Evolutionary conservation across 64 coral and sea anemone genomes (phyloP), one percentile per base, ranked within the genome.

Genomic region (Stichodactyla mertensii): DNA sequence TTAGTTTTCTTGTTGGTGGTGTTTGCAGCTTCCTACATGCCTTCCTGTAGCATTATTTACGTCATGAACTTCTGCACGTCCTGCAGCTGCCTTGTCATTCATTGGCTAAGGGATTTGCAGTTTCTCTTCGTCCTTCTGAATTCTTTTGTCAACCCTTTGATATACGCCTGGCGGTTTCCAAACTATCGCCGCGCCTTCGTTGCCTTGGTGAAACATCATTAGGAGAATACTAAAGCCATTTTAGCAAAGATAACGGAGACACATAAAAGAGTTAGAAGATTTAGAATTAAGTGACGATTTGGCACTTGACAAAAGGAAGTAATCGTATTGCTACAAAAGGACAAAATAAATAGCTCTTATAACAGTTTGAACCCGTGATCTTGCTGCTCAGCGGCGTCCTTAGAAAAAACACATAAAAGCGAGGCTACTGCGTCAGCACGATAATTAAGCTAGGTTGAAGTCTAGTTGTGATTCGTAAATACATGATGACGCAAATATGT

Each of bases 1-100:
- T 98, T 98, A 71, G 55, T 93, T 27, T 28, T 98, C 15, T 87
- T 98, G 78, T 57, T 98, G 3, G 4, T 91, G 6, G 85, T 79
- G 12, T 78, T 94, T 55, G 82, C 94, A 16, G 16, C 52, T 20
- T 98, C 89, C 64, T 98, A 92, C 61, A 51, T 89, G 55, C 91
- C 91, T 51, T 88, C 91, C 6, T 93, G 87, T 51, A 54, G 69
- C 16, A 77, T 93, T 58, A 93, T 86, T 23, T 93, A 93, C 51
- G 66, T 86, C 16, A 89, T 93, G 19, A 93, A 93, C 52, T 82
- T 93, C 11, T 93, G 91, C 26, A 27, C 60, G n/a, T 85, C 57
- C 6, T 93, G 91, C 28, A 93, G 91, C 20, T 93, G 91, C n/a
- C 82, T 56, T 13, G 22, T 81, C 8, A 93, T 93, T 66, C 87